Evolutionary conservation across 2,113 vertebrate species (phyloP), one percentile per base, ranked within the genome.

Genomic region (Burhinus oedicnemus): DNA sequence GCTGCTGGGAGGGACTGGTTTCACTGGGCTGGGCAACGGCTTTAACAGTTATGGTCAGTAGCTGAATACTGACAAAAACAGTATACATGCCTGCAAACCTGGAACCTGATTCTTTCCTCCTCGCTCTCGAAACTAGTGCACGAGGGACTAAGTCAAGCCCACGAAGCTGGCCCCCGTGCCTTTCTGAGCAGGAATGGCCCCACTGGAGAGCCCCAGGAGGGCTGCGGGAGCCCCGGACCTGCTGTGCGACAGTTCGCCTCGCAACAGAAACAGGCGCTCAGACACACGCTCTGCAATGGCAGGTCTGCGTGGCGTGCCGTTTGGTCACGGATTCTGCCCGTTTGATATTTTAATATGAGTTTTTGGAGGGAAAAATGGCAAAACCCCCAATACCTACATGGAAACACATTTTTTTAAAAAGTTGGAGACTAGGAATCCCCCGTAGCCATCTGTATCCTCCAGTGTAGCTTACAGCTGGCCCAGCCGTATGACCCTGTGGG

Each of bases 81-180:
- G 27, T 8, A 1, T 1, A 3, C 15, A 0, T 44, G 55, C 45
- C 74, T 65, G 65, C 60, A n/a, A 17, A 51, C 72, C 38, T 38
- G 42, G 6, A 26, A 22, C 47, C 54, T 8, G 10, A 5, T 15
- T 72, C 38, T 68, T 11, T 36, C 12, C 65, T 85, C 40, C 58
- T 62, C 55, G 8, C 47, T 60, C n/a, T 61, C 3, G 0, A 61
- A 62, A 62, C 5, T 6, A 5, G 61, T 5, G 34, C 8, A 0
- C 8, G 44, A 61, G 72, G 23, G 15, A 2, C 16, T n/a, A 9
- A 62, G 60, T 25, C 25, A 44, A 71, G 83, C 7, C 5, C 0
- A 4, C 15, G 42, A 15, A 0, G 30, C 34, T 29, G 27, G 38
- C 58, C 57, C 52, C 20, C 4, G 36, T 27, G 68, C 54, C 44